Conservation (phyloP, 2,797 vertebrate species). For the Amphiprion clarkii region DNA sequence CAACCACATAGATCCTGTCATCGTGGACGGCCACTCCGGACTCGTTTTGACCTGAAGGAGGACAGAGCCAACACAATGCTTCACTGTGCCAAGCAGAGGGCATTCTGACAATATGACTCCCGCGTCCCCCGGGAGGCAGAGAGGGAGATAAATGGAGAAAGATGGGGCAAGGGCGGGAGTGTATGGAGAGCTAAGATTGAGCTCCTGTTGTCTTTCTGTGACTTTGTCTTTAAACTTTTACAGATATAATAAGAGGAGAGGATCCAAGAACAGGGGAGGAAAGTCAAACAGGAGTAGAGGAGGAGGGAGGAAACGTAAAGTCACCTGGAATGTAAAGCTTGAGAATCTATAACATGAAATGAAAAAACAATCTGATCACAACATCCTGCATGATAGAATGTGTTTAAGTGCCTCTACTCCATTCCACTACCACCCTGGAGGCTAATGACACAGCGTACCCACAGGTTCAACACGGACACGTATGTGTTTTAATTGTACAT, state of each 20-base stretch:
- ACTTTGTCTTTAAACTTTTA: conserved; percentile 68
- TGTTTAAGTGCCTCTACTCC: not conserved
- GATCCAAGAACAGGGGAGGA: conserved; percentile 17
- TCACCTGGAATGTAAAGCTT: conserved; percentile 32
- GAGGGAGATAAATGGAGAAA: conserved; percentile 49
- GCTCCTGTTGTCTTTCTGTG: conserved; percentile 41
- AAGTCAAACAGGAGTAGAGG: conserved; percentile 29
- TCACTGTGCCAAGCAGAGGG: conserved; percentile 68
- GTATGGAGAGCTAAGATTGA: conserved; percentile 29
- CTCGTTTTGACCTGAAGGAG: conserved; percentile 93
- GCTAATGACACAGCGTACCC: conserved; percentile 31
- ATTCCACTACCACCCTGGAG: conserved; percentile 29
- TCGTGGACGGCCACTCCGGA: conserved; percentile 96
- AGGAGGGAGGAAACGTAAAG: conserved; percentile 21
- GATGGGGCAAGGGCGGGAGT: conserved; percentile 26
- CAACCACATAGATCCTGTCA: conserved; percentile 97
- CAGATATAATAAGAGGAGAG: conserved; percentile 27
- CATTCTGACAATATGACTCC: conserved; percentile 59
- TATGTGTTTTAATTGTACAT: conserved; percentile 29
- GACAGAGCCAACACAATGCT: conserved; percentile 53
- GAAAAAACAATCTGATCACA: not conserved
- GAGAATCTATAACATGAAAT: not conserved
- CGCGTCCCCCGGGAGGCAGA: conserved; percentile 33
- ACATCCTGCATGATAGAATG: not conserved
- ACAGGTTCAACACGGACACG: conserved; percentile 4